A percentile compares a stretch with the other conserved stretches of the same genome.
Evolutionary conservation across 2,888 invertebrate species (phyloP).

Genomic region (Macrosiphum euphorbiae): DNA sequence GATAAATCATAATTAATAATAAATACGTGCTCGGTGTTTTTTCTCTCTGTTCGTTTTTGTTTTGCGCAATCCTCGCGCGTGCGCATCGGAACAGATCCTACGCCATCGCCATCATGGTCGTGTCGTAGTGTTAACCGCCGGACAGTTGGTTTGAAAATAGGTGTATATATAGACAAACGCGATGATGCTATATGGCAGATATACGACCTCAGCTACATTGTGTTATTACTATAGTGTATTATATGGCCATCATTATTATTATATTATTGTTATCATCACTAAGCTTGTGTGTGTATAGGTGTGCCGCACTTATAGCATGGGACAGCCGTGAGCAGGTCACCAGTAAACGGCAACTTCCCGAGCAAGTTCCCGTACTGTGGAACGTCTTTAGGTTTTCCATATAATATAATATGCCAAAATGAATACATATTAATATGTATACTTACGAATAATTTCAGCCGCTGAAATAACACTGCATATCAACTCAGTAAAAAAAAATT

Average conservation of each 20-base stretch:
- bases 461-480: neutral
- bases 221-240: neutral
- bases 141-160: neutral
- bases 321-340: neutral
- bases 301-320: neutral
- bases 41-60: neutral
- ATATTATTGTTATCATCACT: neutral
- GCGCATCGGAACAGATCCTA: neutral
- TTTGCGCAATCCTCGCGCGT: neutral
- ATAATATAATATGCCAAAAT: no score
- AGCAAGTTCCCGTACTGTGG: neutral
- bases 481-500: neutral
- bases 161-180: neutral
- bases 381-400: neutral
- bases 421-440: no score
- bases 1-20: slow-evolving; percentile 17
- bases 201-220: neutral
- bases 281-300: neutral
- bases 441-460: neutral
- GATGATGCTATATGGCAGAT: neutral
- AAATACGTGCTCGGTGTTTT: neutral
- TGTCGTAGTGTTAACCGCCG: neutral
- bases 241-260: neutral
- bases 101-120: neutral
- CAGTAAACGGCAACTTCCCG: neutral